Percentiles rank a stretch among this genome's conserved stretches.
These are phyloP conservation scores for Encarsia formosa DNA, from an alignment of 2,888 invertebrate species.

Conservation along the genomic window DNA sequence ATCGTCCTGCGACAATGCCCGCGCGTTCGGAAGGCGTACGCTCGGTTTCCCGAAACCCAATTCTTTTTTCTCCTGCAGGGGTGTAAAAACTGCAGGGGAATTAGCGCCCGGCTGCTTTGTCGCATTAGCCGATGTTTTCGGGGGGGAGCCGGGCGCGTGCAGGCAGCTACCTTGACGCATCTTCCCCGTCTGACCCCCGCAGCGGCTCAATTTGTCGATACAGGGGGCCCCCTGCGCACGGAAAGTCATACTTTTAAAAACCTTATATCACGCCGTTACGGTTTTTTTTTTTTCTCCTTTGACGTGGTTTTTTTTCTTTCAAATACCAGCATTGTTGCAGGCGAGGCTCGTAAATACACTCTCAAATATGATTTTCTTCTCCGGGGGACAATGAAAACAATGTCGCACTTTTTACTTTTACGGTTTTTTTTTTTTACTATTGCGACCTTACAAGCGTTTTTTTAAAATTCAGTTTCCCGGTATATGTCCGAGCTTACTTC, in stretches of 20 bases:
- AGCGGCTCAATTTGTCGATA: slow-evolving; percentile 12
- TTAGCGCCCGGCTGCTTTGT: slow-evolving; percentile 47
- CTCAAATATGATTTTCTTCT: slow-evolving; percentile 10
- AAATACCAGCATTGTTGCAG: slow-evolving; percentile 24
- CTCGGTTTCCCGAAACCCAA: slow-evolving; percentile 40
- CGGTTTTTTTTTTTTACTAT: too few species aligned
- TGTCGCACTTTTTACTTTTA: slow-evolving; percentile 7
- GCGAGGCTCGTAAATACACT: slow-evolving; percentile 16
- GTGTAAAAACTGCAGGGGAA: slow-evolving; percentile 46
- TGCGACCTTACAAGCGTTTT: too few species aligned
- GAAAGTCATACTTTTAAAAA: slow-evolving; percentile 22
- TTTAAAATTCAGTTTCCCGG: too few species aligned
- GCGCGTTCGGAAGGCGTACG: not conserved
- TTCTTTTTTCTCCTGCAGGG: slow-evolving; percentile 33
- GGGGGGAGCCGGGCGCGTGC: not conserved
- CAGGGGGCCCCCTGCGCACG: slow-evolving; percentile 1
- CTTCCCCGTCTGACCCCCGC: not conserved
- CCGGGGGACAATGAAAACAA: not conserved
- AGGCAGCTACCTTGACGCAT: not conserved
- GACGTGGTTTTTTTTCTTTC: slow-evolving; percentile 20
- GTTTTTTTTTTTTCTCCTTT: slow-evolving; percentile 12
- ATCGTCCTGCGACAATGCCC: slow-evolving; percentile 3
- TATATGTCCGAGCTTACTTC: too few species aligned
- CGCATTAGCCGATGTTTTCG: slow-evolving; percentile 38
- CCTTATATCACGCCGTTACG: slow-evolving; percentile 16